Percentiles rank a stretch among this genome's conserved stretches.
Evolutionary conservation across 2,113 vertebrate genomes (phyloP).

Genomic region (Nothobranchius kuhntae): DNA sequence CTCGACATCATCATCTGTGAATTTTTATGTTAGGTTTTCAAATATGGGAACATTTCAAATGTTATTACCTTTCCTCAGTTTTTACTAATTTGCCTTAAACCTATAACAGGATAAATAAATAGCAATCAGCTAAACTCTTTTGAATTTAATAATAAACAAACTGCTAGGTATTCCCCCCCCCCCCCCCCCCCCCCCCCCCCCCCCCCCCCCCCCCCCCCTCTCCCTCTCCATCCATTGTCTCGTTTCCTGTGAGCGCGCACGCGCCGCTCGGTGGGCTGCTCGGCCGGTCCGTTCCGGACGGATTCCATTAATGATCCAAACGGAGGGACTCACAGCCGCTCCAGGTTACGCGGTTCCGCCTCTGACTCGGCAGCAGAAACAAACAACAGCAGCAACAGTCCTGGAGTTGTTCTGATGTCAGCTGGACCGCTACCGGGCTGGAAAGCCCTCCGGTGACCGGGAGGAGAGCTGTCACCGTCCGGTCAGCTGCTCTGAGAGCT

Average conservation of each 20-base stretch:
- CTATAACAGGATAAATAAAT: too few species aligned
- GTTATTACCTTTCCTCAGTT: too few species aligned
- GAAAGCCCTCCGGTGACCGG: slow-evolving; percentile 31
- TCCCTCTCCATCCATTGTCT: slow-evolving; percentile 67
- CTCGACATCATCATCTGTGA: too few species aligned
- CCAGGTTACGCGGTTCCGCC: background rate
- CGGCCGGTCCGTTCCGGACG: background rate
- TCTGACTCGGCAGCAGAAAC: background rate
- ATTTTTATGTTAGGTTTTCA: too few species aligned
- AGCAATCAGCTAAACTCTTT: too few species aligned
- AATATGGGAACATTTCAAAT: too few species aligned
- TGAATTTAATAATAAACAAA: too few species aligned
- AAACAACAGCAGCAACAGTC: background rate
- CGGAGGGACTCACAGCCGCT: slow-evolving; percentile 2
- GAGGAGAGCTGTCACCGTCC: slow-evolving; percentile 65
- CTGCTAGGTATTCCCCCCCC: background rate
- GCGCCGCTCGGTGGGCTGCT: slow-evolving; percentile 17
- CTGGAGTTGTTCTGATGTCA: slow-evolving; percentile 49
- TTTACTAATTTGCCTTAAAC: too few species aligned
- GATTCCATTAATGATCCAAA: background rate
- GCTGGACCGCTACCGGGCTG: slow-evolving; percentile 42
- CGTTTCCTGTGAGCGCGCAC: slow-evolving; percentile 65
- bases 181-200: slow-evolving; percentile 11
- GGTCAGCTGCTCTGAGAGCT: slow-evolving; percentile 32
- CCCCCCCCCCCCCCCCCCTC: too few species aligned